Evolutionary conservation across 2,113 vertebrate genomes (phyloP).

Genomic region (Hypocryptadius cinnamomeus): DNA sequence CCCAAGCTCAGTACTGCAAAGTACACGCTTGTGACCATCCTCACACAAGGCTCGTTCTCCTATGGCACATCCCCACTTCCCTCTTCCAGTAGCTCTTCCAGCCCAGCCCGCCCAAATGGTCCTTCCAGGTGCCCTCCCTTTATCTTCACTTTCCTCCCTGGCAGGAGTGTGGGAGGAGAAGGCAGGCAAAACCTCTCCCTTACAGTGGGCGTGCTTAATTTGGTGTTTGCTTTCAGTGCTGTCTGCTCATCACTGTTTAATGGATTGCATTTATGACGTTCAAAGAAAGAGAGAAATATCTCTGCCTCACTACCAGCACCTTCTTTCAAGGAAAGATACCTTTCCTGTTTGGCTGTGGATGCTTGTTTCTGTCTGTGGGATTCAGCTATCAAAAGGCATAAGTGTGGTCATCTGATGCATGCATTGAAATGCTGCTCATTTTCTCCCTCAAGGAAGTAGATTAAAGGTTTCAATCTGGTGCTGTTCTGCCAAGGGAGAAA

Average conservation of each 20-base stretch:
- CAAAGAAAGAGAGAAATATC: not conserved
- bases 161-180: not conserved
- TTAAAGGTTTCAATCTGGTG: not conserved
- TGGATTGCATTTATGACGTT: not conserved
- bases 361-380: not conserved
- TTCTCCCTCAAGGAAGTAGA: not conserved
- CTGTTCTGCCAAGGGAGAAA: not conserved
- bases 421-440: not conserved
- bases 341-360: not conserved
- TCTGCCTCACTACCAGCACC: not conserved
- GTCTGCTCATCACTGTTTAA: slow-evolving; percentile 30
- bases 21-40: not conserved
- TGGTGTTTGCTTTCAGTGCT: slow-evolving; percentile 21
- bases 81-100: not conserved
- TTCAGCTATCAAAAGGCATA: not conserved
- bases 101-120: not conserved
- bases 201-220: slow-evolving; percentile 15
- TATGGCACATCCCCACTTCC: not conserved
- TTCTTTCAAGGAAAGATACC: not conserved
- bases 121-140: not conserved
- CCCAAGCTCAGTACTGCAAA: not conserved
- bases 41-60: not conserved
- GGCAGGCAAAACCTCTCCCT: not conserved
- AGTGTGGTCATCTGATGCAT: not conserved
- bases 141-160: not conserved